These are phyloP conservation scores for Australoheros facetus DNA, from an alignment of 2,797 vertebrate genomes.

Conservation along the genomic window DNA sequence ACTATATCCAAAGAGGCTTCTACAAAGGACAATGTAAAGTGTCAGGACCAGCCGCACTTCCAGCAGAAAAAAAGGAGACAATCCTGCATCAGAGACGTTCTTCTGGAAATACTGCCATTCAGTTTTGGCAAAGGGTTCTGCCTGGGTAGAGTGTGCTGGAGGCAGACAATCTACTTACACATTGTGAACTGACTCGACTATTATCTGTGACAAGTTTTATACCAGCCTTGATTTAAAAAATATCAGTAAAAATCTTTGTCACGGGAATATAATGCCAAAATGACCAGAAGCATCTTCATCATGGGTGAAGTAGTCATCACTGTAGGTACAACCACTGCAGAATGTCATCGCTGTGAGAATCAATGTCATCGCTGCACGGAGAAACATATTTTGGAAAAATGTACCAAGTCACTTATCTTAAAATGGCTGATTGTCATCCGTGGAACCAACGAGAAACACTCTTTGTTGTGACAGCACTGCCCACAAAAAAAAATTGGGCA, in stretches of 20 bases:
- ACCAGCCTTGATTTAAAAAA: not conserved
- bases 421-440: conserved; percentile 38
- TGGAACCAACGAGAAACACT: conserved; percentile 10
- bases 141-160: not conserved
- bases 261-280: not conserved
- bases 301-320: conserved; percentile 12
- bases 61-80: not conserved
- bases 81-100: not conserved
- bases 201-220: not conserved
- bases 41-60: not conserved
- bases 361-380: conserved; percentile 56
- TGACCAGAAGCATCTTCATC: conserved; percentile 18
- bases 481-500: conserved; percentile 22
- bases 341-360: conserved; percentile 48
- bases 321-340: conserved; percentile 34
- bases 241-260: not conserved
- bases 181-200: not conserved
- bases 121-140: not conserved
- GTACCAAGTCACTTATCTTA: conserved; percentile 23
- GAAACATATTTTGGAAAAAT: conserved; percentile 29
- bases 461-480: conserved; percentile 25
- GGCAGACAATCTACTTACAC: not conserved
- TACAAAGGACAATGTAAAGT: not conserved
- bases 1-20: not conserved
- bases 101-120: not conserved